Percentiles rank a stretch among this genome's conserved stretches.
phyloP scores from a whole-genome alignment of 2,888 invertebrate genomes.

The Ophioninae sp. region DNA sequence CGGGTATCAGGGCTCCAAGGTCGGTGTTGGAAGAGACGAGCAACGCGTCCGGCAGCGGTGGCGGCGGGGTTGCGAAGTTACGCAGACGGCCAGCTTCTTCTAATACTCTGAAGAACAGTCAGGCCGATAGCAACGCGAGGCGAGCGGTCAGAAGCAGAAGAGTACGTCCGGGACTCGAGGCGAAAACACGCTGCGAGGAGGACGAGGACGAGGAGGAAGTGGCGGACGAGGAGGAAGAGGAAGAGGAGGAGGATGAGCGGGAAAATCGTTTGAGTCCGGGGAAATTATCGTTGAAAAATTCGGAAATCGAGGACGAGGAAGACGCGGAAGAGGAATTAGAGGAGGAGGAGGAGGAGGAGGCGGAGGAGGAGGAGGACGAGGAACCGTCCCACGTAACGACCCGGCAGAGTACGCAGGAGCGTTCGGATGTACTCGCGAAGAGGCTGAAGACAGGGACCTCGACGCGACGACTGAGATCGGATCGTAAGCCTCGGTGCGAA shows the following conservation, averaged over 20 bases:
- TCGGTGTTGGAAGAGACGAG: slow-evolving; percentile 78
- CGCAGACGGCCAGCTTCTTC: slow-evolving; percentile 72
- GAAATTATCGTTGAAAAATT: slow-evolving; percentile 46
- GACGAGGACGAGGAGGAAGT: slow-evolving; percentile 33
- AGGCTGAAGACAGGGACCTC: slow-evolving; percentile 72
- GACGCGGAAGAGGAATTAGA: slow-evolving; percentile 60
- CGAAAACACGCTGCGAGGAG: slow-evolving; percentile 43
- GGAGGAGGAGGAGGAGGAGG: slow-evolving; percentile 38
- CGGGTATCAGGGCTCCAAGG: slow-evolving; percentile 73
- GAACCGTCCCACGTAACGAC: slow-evolving; percentile 55
- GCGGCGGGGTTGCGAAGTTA: slow-evolving; percentile 73
- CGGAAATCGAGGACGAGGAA: slow-evolving; percentile 58
- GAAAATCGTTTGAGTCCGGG: slow-evolving; percentile 48
- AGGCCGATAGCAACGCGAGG: slow-evolving; percentile 67
- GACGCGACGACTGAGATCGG: slow-evolving; percentile 70
- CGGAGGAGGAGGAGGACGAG: slow-evolving; percentile 38
- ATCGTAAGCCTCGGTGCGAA: slow-evolving; percentile 53
- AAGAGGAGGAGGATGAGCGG: slow-evolving; percentile 23
- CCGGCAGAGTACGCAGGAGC: slow-evolving; percentile 59
- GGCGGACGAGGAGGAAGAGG: slow-evolving; percentile 27
- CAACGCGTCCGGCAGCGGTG: slow-evolving; percentile 71
- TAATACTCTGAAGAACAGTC: slow-evolving; percentile 66
- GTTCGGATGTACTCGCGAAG: slow-evolving; percentile 72
- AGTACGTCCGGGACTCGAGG: slow-evolving; percentile 51
- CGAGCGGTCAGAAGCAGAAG: slow-evolving; percentile 67